Evolutionary conservation across 35 echinoderm and acorn worm species (phyloP), one percentile per base, ranked within the genome.

Genomic region (Ophiothrix spiculata): DNA sequence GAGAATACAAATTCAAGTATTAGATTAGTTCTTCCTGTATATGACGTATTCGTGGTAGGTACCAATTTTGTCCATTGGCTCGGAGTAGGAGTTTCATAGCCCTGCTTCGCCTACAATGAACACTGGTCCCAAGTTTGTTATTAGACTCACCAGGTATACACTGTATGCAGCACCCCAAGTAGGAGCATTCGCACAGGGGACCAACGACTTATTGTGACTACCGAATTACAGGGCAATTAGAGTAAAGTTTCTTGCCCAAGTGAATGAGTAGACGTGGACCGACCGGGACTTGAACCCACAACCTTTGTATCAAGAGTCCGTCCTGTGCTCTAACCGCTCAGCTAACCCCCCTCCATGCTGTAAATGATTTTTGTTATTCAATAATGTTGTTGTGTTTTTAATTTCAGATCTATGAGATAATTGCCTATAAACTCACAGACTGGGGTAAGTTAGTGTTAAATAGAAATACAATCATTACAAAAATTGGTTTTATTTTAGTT

Each of bases 371-470:
- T 74, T 74, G 33, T 32, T 17, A 0, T 8, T 33, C 0, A 77
- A 77, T 77, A 28, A 31, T 3, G 35, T 35, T 77, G 21, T 32
- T 36, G 0, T 81, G 4, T 46, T 41, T 64, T 84, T 0, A 36
- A 35, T 80, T 77, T 0, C 84, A 97, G 94, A 76, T 99, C 8
- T 99, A 99, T 92, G 96, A 99, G 11, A 89, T 78, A 39, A 89
- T 94, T 35, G 92, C 92, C 0, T 84, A 91, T 35, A 90, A 91
- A 49, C 84, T 99, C 31, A 99, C 93, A 38, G 89, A 94, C 84
- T 99, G 96, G 96, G 96, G 96, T 94, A 63, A 99, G 96, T 91
- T 33, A 56, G n/a, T n/a, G n/a, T n/a, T n/a, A n/a, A n/a, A n/a
- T n/a, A n/a, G n/a, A n/a, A n/a, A n/a, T n/a, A n/a, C n/a, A n/a